Conservation (phyloP, 2,113 vertebrate genomes). For the Epinephelus lanceolatus region DNA sequence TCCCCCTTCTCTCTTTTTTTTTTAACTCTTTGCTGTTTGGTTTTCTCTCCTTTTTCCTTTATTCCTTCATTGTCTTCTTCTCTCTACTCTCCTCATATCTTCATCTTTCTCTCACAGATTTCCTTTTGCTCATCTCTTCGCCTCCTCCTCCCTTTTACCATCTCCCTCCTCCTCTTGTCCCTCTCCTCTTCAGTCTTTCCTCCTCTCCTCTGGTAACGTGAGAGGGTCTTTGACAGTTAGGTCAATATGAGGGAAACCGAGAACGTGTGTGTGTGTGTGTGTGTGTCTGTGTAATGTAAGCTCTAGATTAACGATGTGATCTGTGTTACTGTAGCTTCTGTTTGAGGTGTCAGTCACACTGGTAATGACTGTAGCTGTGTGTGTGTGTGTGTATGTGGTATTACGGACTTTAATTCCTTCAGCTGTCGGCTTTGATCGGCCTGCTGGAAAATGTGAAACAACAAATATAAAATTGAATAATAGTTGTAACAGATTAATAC, state of each 20-base stretch:
- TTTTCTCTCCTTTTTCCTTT: no score
- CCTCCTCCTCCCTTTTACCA: neutral
- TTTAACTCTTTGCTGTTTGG: no score
- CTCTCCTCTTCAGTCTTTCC: neutral
- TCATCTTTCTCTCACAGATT: neutral
- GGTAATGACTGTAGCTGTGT: neutral
- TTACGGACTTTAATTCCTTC: constrained; percentile 5
- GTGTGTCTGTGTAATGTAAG: constrained; percentile 27
- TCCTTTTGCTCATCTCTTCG: no score
- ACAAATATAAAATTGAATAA: neutral
- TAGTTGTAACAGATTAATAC: neutral
- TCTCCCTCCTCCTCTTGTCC: neutral
- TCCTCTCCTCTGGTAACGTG: constrained; percentile 18
- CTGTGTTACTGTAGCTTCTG: constrained; percentile 17
- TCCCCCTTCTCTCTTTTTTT: no score
- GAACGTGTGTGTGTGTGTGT: neutral
- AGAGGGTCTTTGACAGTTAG: constrained; percentile 35
- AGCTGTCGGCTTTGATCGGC: constrained; percentile 13
- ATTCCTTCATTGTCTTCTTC: no score
- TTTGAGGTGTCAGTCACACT: constrained; percentile 26
- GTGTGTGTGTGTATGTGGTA: neutral
- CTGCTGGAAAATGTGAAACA: constrained; percentile 8
- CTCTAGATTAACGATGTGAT: constrained; percentile 10
- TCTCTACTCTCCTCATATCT: neutral
- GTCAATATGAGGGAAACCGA: constrained; percentile 37